Evolutionary conservation across 2,797 vertebrate genomes (phyloP).

Genomic region (Microctenopoma steveboyesi): DNA sequence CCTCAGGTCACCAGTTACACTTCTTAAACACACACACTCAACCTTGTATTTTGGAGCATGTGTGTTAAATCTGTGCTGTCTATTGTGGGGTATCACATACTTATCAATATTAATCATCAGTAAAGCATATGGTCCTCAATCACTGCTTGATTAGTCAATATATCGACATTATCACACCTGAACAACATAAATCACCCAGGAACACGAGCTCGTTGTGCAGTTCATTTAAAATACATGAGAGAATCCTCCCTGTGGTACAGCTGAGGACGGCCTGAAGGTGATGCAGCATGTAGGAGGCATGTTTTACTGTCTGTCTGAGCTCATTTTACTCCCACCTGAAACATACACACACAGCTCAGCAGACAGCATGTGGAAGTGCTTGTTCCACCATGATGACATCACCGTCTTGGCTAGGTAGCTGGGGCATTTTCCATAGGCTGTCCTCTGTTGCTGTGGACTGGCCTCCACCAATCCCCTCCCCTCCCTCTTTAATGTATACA

Average conservation of each 20-base stretch:
- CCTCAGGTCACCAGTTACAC: conserved; percentile 66
- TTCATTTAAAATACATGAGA: conserved; percentile 75
- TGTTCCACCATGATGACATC: conserved; percentile 82
- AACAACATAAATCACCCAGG: conserved; percentile 71
- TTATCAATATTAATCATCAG: conserved; percentile 77
- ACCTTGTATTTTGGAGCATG: conserved; percentile 36
- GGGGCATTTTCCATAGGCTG: conserved; percentile 83
- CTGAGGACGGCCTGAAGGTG: conserved; percentile 76
- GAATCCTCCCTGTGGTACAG: conserved; percentile 59
- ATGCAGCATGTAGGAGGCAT: conserved; percentile 63
- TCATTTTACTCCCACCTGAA: conserved; percentile 29
- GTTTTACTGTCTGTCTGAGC: conserved; percentile 27
- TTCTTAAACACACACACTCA: conserved; percentile 58
- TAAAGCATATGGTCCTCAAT: conserved; percentile 66
- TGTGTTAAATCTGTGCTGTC: conserved; percentile 64
- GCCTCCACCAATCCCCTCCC: conserved; percentile 79
- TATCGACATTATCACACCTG: conserved; percentile 75
- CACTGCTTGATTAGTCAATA: conserved; percentile 74
- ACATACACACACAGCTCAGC: conserved; percentile 27
- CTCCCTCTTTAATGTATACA: conserved; percentile 76
- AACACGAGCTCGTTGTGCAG: conserved; percentile 69
- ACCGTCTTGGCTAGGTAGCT: conserved; percentile 67
- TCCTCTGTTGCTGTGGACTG: conserved; percentile 83
- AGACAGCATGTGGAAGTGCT: conserved; percentile 63
- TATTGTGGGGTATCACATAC: conserved; percentile 43